Conservation (phyloP, 2,797 vertebrate genomes). For the Pterois miles region DNA sequence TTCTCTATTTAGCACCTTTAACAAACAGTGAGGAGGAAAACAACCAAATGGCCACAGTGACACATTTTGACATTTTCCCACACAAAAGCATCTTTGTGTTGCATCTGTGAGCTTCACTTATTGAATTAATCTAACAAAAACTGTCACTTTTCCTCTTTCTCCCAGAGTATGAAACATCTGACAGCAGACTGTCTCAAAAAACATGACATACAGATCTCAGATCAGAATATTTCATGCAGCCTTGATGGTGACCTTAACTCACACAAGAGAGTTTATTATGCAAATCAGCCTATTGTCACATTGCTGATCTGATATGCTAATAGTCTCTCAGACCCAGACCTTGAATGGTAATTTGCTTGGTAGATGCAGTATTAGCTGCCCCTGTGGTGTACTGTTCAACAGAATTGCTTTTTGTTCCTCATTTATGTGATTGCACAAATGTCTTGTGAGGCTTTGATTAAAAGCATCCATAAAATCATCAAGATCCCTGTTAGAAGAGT, state of each 20-base stretch:
- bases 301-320: constrained; percentile 31
- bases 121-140: not conserved
- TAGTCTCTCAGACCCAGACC: constrained; percentile 11
- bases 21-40: not conserved
- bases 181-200: not conserved
- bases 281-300: constrained; percentile 37
- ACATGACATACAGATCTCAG: not conserved
- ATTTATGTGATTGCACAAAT: not conserved
- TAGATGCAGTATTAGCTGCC: not conserved
- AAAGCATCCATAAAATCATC: not conserved
- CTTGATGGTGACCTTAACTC: constrained; percentile 24
- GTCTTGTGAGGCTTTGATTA: not conserved
- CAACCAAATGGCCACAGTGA: not conserved
- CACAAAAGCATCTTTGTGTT: not conserved
- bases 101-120: not conserved
- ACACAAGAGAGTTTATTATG: constrained; percentile 32
- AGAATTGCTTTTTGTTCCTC: not conserved
- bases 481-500: not conserved
- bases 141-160: not conserved
- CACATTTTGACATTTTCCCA: not conserved
- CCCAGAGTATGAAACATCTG: not conserved
- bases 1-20: not conserved
- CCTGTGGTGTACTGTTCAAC: not conserved
- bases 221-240: constrained; percentile 22
- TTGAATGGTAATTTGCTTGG: constrained; percentile 10